Conservation (phyloP, 2,113 vertebrate species). For the Aptenodytes forsteri region DNA sequence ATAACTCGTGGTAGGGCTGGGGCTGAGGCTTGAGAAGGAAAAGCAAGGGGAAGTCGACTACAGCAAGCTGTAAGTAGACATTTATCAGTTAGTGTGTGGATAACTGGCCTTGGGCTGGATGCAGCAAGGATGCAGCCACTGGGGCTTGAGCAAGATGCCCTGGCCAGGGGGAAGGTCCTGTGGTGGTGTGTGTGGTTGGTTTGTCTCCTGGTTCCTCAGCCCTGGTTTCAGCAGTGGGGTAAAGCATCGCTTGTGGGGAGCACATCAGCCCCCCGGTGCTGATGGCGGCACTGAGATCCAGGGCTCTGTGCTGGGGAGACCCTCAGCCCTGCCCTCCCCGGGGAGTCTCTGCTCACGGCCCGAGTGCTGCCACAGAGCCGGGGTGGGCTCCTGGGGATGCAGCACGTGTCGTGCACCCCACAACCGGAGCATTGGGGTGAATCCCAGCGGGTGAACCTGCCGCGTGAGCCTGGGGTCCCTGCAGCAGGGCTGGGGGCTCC, state of each 20-base stretch:
- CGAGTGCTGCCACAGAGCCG: not conserved
- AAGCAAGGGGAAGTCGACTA: not conserved
- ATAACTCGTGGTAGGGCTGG: not conserved
- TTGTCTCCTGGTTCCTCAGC: not conserved
- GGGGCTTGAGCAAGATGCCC: not conserved
- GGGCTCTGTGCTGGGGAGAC: not conserved
- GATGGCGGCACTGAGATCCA: fast-evolving
- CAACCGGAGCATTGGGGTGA: not conserved
- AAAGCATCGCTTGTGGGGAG: fast-evolving
- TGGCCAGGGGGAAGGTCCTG: not conserved
- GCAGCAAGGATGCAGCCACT: not conserved
- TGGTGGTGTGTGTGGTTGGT: fast-evolving
- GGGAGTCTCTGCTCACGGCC: not conserved
- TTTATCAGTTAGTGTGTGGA: not conserved
- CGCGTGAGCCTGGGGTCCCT: not conserved
- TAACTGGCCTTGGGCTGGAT: not conserved
- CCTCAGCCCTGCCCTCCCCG: no score
- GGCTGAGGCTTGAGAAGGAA: not conserved
- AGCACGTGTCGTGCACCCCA: not conserved
- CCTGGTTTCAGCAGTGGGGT: not conserved
- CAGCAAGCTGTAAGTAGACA: not conserved
- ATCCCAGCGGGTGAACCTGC: not conserved
- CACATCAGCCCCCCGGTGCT: fast-evolving
- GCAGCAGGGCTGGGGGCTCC: not conserved
- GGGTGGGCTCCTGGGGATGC: not conserved